Evolutionary conservation across 2,797 vertebrate genomes (phyloP).

Genomic region (Heliangelus exortis): DNA sequence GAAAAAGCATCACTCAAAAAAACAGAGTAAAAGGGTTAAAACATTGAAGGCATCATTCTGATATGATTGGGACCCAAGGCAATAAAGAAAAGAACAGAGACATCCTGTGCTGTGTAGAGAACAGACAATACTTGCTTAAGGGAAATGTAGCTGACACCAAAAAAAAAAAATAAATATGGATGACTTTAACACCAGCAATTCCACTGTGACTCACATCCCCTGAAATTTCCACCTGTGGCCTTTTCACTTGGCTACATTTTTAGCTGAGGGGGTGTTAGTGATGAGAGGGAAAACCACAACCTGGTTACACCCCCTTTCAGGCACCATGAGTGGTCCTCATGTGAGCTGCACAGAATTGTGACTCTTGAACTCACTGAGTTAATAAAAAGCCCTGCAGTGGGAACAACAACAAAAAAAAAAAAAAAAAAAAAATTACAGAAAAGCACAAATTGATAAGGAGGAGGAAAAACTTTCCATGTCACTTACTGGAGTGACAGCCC

Average conservation of each 20-base stretch:
- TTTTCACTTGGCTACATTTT: neutral
- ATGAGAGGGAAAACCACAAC: neutral
- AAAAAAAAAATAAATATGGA: neutral
- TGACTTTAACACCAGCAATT: neutral
- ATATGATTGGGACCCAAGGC: neutral
- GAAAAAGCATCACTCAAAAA: neutral
- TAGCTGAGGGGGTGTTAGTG: neutral
- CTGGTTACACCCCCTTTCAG: neutral
- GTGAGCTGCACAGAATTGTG: neutral
- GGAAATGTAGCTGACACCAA: neutral
- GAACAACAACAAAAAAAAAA: neutral
- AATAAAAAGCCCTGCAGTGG: neutral
- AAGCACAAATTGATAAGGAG: neutral
- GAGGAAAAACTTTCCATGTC: neutral
- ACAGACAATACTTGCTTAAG: neutral
- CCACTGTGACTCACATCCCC: neutral
- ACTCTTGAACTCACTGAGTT: neutral
- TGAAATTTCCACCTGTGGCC: neutral
- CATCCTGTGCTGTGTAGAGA: neutral
- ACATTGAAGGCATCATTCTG: neutral
- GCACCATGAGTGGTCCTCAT: fast-evolving
- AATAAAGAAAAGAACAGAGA: neutral
- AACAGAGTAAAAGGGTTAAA: neutral
- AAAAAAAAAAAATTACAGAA: fast-evolving
- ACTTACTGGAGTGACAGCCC: constrained; percentile 84